Percentiles rank a stretch among this genome's conserved stretches.
Conservation (phyloP, 2,113 vertebrate genomes). For the Anhinga rufa region DNA sequence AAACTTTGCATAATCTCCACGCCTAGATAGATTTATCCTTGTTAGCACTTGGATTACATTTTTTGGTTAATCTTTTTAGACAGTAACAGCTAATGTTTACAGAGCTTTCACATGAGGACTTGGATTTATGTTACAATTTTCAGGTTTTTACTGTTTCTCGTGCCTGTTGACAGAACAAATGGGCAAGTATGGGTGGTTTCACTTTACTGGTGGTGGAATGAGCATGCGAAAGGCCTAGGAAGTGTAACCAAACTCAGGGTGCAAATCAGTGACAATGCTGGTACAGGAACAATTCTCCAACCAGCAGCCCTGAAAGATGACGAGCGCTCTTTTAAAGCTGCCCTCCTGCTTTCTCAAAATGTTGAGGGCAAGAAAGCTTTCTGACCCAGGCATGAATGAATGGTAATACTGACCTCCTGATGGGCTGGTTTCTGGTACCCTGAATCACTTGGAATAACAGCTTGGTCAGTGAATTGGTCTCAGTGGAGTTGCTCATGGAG, state of each 20-base stretch:
- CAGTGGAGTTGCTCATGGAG: not conserved
- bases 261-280: not conserved
- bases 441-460: not conserved
- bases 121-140: not conserved
- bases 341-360: not conserved
- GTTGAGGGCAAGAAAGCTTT: not conserved
- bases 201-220: not conserved
- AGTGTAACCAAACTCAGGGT: not conserved
- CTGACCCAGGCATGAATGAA: not conserved
- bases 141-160: not conserved
- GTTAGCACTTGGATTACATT: not conserved
- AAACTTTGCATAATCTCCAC: not conserved
- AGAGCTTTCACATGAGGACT: not conserved
- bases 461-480: not conserved
- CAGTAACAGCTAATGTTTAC: not conserved
- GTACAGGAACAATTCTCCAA: not conserved
- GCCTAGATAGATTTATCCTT: not conserved
- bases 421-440: not conserved
- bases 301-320: not conserved
- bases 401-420: not conserved
- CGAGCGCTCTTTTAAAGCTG: not conserved
- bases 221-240: not conserved
- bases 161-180: not conserved
- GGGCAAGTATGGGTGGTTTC: not conserved
- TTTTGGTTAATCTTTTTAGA: constrained; percentile 8